Evolutionary conservation across 2,113 vertebrate genomes (phyloP).

Genomic region (Scalopus aquaticus): DNA sequence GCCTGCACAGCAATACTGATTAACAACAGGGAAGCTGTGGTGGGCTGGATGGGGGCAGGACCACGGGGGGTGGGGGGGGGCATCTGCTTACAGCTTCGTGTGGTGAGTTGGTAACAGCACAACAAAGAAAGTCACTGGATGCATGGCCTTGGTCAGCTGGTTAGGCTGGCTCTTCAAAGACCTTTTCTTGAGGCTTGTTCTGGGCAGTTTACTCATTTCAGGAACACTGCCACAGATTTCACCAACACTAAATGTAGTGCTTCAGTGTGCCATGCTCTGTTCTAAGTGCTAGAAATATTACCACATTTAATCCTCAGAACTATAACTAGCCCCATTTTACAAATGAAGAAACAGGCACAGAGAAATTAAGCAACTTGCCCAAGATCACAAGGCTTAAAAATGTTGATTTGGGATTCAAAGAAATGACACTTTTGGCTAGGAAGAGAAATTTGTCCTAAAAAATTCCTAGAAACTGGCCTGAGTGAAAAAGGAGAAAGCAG

Average conservation of each 20-base stretch:
- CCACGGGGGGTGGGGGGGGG: neutral
- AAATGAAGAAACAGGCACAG: neutral
- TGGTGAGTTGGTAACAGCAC: neutral
- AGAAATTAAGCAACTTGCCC: neutral
- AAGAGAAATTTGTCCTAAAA: slow-evolving; percentile 9
- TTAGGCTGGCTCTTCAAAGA: neutral
- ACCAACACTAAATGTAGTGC: neutral
- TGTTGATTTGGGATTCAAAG: neutral
- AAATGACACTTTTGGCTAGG: neutral
- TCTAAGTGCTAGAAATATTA: neutral
- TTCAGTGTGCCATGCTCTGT: neutral
- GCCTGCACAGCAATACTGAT: neutral
- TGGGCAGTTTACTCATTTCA: neutral
- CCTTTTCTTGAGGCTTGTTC: neutral
- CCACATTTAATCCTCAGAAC: neutral
- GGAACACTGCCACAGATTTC: neutral
- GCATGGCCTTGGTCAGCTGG: neutral
- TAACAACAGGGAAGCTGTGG: neutral
- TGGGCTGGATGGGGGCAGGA: neutral
- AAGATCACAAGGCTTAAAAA: neutral
- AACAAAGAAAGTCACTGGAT: neutral
- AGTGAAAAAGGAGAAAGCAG: neutral
- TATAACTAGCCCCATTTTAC: neutral
- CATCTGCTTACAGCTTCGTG: rapidly evolving
- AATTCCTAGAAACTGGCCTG: neutral